A percentile compares a stretch with the other conserved stretches of the same genome.
These are phyloP conservation scores for Danio albolineatus DNA, from an alignment of 2,797 vertebrate genomes.

Conservation along the genomic window DNA sequence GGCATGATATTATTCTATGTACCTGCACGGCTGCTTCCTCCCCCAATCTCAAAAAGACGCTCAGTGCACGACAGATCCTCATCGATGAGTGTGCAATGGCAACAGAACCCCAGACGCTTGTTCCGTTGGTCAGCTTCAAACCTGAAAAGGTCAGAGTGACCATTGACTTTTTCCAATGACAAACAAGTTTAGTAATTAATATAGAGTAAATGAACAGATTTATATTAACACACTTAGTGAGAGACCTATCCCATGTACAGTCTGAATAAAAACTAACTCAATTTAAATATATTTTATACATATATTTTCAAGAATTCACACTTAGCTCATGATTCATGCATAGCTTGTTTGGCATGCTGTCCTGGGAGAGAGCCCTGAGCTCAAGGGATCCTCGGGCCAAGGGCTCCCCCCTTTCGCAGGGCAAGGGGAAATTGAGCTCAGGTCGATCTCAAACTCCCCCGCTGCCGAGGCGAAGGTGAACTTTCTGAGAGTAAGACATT, in stretches of 20 bases:
- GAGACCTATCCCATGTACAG: too few species aligned
- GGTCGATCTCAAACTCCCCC: too few species aligned
- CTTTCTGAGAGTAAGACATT: too few species aligned
- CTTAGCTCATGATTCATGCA: too few species aligned
- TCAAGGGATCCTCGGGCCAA: too few species aligned
- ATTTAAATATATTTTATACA: neutral
- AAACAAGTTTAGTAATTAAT: neutral
- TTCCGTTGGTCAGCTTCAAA: slow-evolving; percentile 78
- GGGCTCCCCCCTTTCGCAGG: too few species aligned
- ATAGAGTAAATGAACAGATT: neutral
- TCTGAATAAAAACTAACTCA: neutral
- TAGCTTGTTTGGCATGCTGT: too few species aligned
- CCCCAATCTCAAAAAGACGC: slow-evolving; percentile 1
- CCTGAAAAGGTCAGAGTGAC: slow-evolving; percentile 74
- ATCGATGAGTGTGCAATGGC: slow-evolving; percentile 86
- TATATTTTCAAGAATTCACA: too few species aligned
- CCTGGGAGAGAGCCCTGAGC: too few species aligned
- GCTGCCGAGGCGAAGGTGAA: too few species aligned
- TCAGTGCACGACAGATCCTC: slow-evolving; percentile 77
- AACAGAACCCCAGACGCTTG: slow-evolving; percentile 84
- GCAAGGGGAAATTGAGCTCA: too few species aligned
- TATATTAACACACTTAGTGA: too few species aligned
- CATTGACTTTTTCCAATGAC: neutral
- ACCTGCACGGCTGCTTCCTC: slow-evolving; percentile 76
- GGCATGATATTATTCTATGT: slow-evolving; percentile 80